phyloP scores from a whole-genome alignment of 53 echinoderm and acorn worm genomes.

The Patiria pectinifera region DNA sequence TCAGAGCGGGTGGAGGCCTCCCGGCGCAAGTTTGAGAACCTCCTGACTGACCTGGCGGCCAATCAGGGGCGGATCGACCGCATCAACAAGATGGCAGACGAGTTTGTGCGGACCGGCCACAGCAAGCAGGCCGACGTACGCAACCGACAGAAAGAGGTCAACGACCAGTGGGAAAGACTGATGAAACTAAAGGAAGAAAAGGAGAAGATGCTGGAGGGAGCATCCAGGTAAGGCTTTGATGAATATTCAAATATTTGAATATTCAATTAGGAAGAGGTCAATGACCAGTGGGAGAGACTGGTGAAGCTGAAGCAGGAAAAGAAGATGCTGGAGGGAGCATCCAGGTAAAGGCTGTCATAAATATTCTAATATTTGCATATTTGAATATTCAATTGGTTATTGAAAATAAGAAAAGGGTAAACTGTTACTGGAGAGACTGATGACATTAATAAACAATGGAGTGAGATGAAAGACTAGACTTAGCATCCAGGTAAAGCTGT shows the following conservation, averaged over 20 bases:
- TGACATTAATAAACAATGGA: no score
- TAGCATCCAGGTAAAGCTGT: no score
- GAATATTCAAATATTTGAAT: no score
- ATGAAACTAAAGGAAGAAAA: conserved; percentile 86
- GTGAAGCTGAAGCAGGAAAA: conserved; percentile 88
- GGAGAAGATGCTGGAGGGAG: conserved; percentile 94
- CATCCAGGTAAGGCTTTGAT: conserved; percentile 74
- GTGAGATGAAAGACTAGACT: no score
- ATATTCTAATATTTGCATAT: no score
- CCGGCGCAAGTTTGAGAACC: conserved; percentile 88
- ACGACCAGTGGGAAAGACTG: conserved; percentile 84
- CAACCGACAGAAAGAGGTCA: conserved; percentile 83
- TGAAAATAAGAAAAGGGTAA: no score
- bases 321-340: conserved; percentile 87
- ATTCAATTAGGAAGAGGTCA: conserved; percentile 70
- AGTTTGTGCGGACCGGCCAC: conserved; percentile 94
- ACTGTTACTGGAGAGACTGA: no score
- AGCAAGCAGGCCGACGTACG: conserved; percentile 93
- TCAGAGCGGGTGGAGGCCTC: conserved; percentile 88
- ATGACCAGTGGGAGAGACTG: conserved; percentile 83
- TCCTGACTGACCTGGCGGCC: conserved; percentile 91
- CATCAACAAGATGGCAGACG: conserved; percentile 97
- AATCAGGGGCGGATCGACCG: conserved; percentile 86
- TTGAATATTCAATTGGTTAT: no score
- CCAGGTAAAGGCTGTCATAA: neutral